Conservation (phyloP, 2,113 vertebrate genomes). For the Tupaia chinensis region DNA sequence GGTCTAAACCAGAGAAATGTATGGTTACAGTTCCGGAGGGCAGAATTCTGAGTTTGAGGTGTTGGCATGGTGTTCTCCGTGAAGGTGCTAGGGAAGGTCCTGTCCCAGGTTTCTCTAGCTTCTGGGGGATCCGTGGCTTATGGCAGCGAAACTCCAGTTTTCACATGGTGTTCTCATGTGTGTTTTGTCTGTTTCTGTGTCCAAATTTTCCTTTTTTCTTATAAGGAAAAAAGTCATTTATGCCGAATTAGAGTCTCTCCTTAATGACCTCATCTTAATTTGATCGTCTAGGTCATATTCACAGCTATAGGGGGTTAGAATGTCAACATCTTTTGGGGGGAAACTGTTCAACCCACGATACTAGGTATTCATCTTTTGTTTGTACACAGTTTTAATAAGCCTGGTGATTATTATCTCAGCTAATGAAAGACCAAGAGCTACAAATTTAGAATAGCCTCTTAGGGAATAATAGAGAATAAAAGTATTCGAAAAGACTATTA, state of each 20-base stretch:
- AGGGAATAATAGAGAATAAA: neutral
- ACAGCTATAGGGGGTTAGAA: neutral
- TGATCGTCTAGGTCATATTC: neutral
- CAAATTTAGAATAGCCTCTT: neutral
- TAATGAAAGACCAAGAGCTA: neutral
- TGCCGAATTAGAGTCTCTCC: neutral
- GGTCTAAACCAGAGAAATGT: neutral
- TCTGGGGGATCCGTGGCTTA: neutral
- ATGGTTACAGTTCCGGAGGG: neutral
- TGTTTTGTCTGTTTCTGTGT: neutral
- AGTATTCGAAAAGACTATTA: neutral
- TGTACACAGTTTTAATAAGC: conserved; percentile 14
- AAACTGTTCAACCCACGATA: neutral
- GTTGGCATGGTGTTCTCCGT: neutral
- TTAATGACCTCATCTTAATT: conserved; percentile 12
- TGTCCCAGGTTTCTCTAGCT: neutral
- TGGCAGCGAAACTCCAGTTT: neutral
- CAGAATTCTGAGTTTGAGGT: neutral
- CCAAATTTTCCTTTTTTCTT: neutral
- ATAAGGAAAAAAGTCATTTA: neutral
- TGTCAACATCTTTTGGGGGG: neutral
- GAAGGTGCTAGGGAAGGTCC: neutral
- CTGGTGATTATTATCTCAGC: neutral
- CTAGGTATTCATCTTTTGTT: neutral
- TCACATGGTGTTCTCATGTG: neutral